A percentile compares a stretch with the other conserved stretches of the same genome.
Conservation (phyloP, 2,888 invertebrate genomes). For the Acanthopleura granulata region DNA sequence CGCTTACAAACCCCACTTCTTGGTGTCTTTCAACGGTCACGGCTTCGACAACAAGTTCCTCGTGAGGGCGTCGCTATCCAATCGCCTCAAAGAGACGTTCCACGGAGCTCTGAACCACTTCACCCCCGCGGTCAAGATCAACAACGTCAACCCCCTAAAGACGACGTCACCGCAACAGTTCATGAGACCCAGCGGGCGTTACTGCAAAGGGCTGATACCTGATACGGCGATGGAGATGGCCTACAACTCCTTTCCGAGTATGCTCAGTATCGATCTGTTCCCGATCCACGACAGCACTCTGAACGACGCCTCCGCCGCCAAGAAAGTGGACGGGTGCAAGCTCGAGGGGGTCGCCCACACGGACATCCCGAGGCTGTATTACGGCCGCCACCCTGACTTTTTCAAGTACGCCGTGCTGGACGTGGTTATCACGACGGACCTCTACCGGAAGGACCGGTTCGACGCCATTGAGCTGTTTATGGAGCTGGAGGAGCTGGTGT, state of each 20-base stretch:
- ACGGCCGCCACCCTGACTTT: not conserved
- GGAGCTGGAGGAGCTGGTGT: not conserved
- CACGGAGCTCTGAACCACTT: not conserved
- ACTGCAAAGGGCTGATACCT: not conserved
- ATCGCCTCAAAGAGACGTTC: not conserved
- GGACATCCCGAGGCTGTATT: not conserved
- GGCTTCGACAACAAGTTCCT: slow-evolving; percentile 1
- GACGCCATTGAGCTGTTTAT: not conserved
- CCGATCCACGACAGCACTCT: not conserved
- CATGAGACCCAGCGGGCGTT: not conserved
- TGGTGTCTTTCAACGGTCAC: not conserved
- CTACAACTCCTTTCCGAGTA: not conserved
- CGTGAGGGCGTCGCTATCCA: not conserved
- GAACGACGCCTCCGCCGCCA: not conserved
- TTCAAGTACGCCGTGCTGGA: slow-evolving; percentile 4
- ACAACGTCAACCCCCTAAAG: not conserved
- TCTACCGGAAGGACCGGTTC: slow-evolving; percentile 1
- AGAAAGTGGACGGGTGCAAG: not conserved
- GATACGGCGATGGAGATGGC: not conserved
- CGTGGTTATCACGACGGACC: not conserved
- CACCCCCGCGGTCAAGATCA: not conserved
- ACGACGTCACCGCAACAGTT: not conserved
- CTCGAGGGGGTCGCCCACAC: not conserved
- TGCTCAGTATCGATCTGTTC: not conserved
- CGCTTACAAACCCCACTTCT: slow-evolving; percentile 1